Evolutionary conservation across 2,888 invertebrate genomes (phyloP), one percentile per base, ranked within the genome.

Genomic region (Dinocampus coccinellae): DNA sequence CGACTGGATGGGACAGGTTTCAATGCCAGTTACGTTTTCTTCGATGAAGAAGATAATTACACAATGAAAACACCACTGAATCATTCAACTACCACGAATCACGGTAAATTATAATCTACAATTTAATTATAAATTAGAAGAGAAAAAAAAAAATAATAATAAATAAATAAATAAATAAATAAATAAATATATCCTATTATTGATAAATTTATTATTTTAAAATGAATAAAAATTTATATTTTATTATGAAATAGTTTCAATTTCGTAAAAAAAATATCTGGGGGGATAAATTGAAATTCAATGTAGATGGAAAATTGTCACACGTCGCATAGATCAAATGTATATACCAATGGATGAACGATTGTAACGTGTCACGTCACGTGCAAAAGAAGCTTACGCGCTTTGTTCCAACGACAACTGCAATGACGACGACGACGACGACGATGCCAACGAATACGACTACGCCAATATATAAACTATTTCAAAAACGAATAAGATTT

Each of bases 1-100:
- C 91, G 97, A 77, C 93, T 97, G 79, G 98, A 99, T 84, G 97
- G 94, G 55, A 95, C 95, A 33, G 98, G 98, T 58, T 99, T 99
- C 88, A 94, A 95, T 83, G 98, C 97, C 10, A 92, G 93, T 77
- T 98, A 96, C 88, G 93, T 94, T 83, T 98, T 98, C 88, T 88
- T 93, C 83, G 92, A 92, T 88, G 92, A 92, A 82, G 90, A 91
- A 70, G 93, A 93, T 83, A 88, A 88, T 76, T 89, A 88, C 79
- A 90, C 89, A 70, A 86, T 88, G 75, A 89, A 89, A 83, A 84
- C 88, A 70, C 83, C 85, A 33, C 69, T 80, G 77, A 82, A 81
- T 75, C 26, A 39, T 26, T 39, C 66, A n/a, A 66, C 66, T 7
- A 33, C 57, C 16, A 7, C 16, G 29, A 66, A 36, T 16, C 47